Evolutionary conservation across 23 tunicate species (phyloP), one percentile per base, ranked within the genome.

Genomic region (Styela clava): DNA sequence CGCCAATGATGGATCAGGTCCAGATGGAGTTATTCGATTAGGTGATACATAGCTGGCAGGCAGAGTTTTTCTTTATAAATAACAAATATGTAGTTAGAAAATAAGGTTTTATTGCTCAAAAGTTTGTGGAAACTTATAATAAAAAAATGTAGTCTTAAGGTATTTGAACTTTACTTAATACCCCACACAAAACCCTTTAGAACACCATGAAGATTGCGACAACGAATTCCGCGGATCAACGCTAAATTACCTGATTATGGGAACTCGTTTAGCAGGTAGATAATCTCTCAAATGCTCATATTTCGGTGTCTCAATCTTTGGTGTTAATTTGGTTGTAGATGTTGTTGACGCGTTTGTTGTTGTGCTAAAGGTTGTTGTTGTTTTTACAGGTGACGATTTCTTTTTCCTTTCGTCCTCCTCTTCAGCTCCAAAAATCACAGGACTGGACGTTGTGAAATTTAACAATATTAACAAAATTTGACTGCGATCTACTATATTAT

Each of bases 1-100:
- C 9, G n/a, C 64, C 18, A 76, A 12, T 33, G 35, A 1, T 1
- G 81, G 81, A 44, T 76, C 44, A 9, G 81, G 81, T 36, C 81
- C 81, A 56, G 65, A 26, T 31, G 77, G 35, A 71, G 35, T 71
- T 12, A 33, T 28, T 31, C 77, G 34, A 29, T 71, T 71, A 3
- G 24, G 77, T 30, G 77, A 71, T n/a, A 71, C 35, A 71, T 71
- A 71, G 32, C 35, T 35, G 5, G 35, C 32, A 71, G 34, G 35
- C 29, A 18, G 56, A 44, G 56, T 44, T 44, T 44, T 44, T 44
- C 56, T 44, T 5, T 5, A n/a, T n/a, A n/a, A n/a, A n/a, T n/a
- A n/a, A n/a, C n/a, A n/a, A n/a, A n/a, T n/a, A n/a, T n/a, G n/a
- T n/a, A n/a, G n/a, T n/a, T n/a, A n/a, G n/a, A n/a, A n/a, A n/a